phyloP scores from a whole-genome alignment of 2,797 vertebrate genomes.

The Muscicapa comitata region DNA sequence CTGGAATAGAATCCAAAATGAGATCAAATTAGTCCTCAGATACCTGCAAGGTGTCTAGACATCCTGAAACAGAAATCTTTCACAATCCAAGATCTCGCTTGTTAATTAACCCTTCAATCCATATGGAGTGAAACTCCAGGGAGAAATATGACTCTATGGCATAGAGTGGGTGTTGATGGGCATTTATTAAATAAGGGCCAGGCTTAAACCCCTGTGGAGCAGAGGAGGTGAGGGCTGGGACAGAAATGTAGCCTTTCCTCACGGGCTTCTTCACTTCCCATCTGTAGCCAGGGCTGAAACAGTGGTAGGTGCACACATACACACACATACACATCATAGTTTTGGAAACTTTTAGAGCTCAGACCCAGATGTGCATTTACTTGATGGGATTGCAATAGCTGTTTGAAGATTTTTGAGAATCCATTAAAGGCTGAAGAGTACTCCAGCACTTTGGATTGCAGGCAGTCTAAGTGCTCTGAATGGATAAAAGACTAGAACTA shows the following conservation, averaged over 20 bases:
- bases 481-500: not conserved
- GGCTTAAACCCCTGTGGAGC: not conserved
- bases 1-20: not conserved
- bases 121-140: not conserved
- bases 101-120: not conserved
- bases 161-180: not conserved
- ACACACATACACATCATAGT: not conserved
- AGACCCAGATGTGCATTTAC: not conserved
- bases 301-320: too few relatives aligned
- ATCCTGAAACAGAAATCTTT: not conserved
- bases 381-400: not conserved
- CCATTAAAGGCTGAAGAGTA: conserved; percentile 31
- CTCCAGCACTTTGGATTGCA: not conserved
- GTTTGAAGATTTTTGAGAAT: conserved; percentile 16
- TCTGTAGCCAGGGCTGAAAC: not conserved
- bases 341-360: not conserved
- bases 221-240: not conserved
- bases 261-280: not conserved
- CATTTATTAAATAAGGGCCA: not conserved
- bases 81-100: not conserved
- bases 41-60: not conserved
- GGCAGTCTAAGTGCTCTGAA: not conserved
- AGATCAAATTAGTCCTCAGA: not conserved
- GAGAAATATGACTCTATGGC: not conserved
- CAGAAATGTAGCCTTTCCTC: not conserved